Evolutionary conservation across 2,888 invertebrate genomes (phyloP), one percentile per base, ranked within the genome.

Genomic region (Romanomermis culicivorax): DNA sequence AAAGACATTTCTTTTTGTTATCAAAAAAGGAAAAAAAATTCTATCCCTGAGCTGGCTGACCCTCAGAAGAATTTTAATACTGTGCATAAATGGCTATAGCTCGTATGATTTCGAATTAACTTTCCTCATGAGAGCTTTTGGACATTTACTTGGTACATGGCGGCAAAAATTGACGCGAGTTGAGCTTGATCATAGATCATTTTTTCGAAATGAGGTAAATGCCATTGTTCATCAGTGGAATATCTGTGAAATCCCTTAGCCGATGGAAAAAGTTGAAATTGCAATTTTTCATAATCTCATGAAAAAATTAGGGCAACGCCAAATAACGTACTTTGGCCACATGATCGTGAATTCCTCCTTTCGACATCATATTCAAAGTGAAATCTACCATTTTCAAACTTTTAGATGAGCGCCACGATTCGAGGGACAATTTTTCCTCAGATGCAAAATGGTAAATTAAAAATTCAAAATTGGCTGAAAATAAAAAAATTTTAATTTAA

Each of bases 131-230:
- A n/a, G n/a, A 23, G n/a, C 29, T 7, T 29, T 11, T 53, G 20
- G 27, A 11, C n/a, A n/a, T 4, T 36, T 49, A 64, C 64, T 58
- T 65, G 66, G 67, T 77, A 86, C 1, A 85, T 85, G 66, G 84
- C 82, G 1, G 81, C 76, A 65, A 83, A 91, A 0, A 81, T 79
- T 2, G 79, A 76, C 54, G 81, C 77, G 47, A 91, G 71, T 67
- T 88, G 88, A 0, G 80, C 87, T 72, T 93, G 91, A 72, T 93
- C 93, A 68, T 93, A 93, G 0, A 93, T 77, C 93, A 93, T 93
- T 74, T 93, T 93, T 69, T 93, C 93, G 70, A 93, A 93, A 72
- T 93, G 93, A 0, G 91, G 93, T 1, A 93, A 85, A 67, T 89
- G 89, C 93, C 93, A 93, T 61, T 80, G 77, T 27, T 77, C 77